Percentiles rank a stretch among this genome's conserved stretches.
Conservation (phyloP, 2,797 vertebrate species). For the Paramormyrops hopkinsi region DNA sequence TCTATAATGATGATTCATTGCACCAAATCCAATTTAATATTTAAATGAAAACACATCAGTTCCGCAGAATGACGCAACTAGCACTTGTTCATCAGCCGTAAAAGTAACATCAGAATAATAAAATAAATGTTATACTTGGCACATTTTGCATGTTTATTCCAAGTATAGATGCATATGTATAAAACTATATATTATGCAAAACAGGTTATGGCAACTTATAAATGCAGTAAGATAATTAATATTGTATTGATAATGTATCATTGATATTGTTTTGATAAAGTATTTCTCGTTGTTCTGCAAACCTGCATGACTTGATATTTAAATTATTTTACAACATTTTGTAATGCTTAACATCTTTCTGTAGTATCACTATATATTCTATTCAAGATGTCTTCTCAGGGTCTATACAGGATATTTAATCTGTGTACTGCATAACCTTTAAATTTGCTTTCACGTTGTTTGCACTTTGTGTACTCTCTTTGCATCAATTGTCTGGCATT, state of each 20-base stretch:
- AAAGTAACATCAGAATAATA: constrained; percentile 1
- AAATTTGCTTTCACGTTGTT: not conserved
- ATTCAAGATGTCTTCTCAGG: not conserved
- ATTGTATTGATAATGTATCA: not conserved
- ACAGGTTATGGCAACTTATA: not conserved
- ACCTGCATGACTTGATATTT: not conserved
- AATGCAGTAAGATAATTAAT: not conserved
- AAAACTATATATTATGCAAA: not conserved
- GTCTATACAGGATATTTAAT: not conserved
- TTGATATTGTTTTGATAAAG: not conserved
- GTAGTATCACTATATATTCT: not conserved
- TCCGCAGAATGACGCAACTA: not conserved
- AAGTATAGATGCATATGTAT: not conserved
- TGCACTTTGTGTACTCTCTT: not conserved
- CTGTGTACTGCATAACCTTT: not conserved
- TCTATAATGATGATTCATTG: not conserved
- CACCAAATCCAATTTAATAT: not conserved
- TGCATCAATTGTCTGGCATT: not conserved
- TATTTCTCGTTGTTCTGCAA: not conserved
- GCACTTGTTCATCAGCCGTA: not conserved
- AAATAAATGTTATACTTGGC: not conserved
- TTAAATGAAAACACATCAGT: not conserved
- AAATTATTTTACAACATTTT: not conserved
- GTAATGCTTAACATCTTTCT: not conserved
- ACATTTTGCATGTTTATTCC: not conserved